Conservation (phyloP, 2,113 vertebrate species). For the Heptranchias perlo region DNA sequence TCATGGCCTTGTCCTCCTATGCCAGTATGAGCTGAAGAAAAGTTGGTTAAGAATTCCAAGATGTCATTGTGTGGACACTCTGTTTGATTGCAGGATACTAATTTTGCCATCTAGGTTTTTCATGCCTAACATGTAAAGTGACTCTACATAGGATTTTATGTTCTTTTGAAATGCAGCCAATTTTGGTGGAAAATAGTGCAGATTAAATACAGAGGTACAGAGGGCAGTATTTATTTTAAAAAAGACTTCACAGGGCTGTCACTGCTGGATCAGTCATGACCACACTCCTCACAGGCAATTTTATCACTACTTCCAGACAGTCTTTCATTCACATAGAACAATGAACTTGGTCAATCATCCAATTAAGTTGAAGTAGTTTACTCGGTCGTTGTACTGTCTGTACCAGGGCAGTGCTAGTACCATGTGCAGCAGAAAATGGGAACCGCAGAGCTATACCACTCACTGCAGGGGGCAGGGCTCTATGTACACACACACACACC, state of each 20-base stretch:
- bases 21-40: not conserved
- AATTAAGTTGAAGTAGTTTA: not conserved
- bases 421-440: not conserved
- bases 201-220: not conserved
- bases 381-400: not conserved
- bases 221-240: not conserved
- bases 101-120: not conserved
- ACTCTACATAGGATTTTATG: not conserved
- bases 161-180: not conserved
- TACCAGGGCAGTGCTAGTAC: not conserved
- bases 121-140: not conserved
- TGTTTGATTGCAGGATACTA: not conserved
- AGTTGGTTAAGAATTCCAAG: not conserved
- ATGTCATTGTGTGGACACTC: not conserved
- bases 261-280: not conserved
- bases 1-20: not conserved
- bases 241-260: not conserved
- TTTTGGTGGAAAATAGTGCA: not conserved
- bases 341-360: not conserved
- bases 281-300: not conserved
- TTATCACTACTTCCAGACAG: not conserved
- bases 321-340: no score
- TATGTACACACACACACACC: not conserved
- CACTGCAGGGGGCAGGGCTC: not conserved
- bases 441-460: not conserved